Evolutionary conservation across 1,140 invertebrate genomes (phyloP), one percentile per base, ranked within the genome.

Genomic region (Lordiphosa stackelbergi): DNA sequence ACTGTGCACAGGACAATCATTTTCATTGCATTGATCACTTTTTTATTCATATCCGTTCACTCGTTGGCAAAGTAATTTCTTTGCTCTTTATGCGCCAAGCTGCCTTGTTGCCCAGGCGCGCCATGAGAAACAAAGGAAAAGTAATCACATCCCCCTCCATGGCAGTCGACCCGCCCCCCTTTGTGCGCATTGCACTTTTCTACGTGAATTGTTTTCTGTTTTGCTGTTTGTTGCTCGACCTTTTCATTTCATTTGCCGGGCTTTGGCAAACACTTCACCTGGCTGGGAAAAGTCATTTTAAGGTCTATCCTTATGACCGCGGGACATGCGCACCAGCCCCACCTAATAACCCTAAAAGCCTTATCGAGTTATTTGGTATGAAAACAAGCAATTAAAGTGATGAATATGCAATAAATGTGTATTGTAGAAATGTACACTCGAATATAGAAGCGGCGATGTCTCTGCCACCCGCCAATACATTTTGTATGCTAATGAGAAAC

Each of bases 381-480:
- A 79, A 84, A 85, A 83, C 79, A 84, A 84, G 78, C 79, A 84
- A 84, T 84, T 85, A 84, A 85, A 79, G 68, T 84, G 79, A 85
- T 85, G 78, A 85, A 84, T 78, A 84, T 84, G 79, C 79, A 84
- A 84, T 84, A 85, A 84, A 78, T 72, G 70, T 73, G 69, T 56
- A 78, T 72, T 61, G 60, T 71, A 58, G 52, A 38, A 51, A 48
- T 37, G 35, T 51, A 34, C 9, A 24, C 22, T 24, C 22, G 5
- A 24, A 24, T 24, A 6, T 24, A 6, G 22, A 24, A 6, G 13
- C n/a, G 6, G 24, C 10, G 55, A 56, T 61, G 70, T 47, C 24
- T 41, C 12, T 22, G 28, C 24, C 31, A 24, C 16, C 19, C n/a
- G 43, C 46, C 45, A 51, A 72, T 63, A 62, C 81, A 85, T 64